Evolutionary conservation across 1,140 invertebrate species (phyloP), one percentile per base, ranked within the genome.

Genomic region (Temnothorax curvispinosus): DNA sequence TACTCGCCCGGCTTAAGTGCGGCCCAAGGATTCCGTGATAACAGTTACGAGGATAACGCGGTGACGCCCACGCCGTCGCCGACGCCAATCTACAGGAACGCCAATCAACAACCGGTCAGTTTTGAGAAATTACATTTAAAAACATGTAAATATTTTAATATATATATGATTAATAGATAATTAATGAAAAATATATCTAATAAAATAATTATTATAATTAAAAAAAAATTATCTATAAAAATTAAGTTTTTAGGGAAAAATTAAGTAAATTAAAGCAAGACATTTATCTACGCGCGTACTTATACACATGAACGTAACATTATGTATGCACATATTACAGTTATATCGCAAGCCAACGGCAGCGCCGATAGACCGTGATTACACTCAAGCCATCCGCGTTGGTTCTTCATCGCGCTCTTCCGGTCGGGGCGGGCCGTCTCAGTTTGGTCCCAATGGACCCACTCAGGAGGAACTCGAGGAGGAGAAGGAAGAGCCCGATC

Each of bases 401-500:
- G 86, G 80, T 56, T 87, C 88, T 56, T 85, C 89, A 21, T 75
- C 89, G 5, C 91, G 93, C 4, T 81, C 88, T 15, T 74, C 81
- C 21, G 41, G 85, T 64, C 93, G 93, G 3, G 92, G 93, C 6
- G 38, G 41, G 0, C 75, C 62, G 38, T 15, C 56, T 5, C 64
- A 71, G 9, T 69, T 71, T 21, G 64, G 64, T 0, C 77, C 77
- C n/a, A 65, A 71, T 41, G 88, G 88, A 35, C 91, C 69, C 69
- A 21, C 92, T 72, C 81, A 88, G 86, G 47, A 96, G 71, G 96
- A 97, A 92, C 96, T 98, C 87, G 97, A 97, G 82, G 96, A 97
- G 89, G 97, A 98, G 94, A 97, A 97, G 87, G 97, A 98, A 91
- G 98, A 98, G 92, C 98, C 98, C 4, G 98, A 98, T 95, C 96